Evolutionary conservation across 1,140 invertebrate genomes (phyloP).

Genomic region (Brachionus calyciflorus): DNA sequence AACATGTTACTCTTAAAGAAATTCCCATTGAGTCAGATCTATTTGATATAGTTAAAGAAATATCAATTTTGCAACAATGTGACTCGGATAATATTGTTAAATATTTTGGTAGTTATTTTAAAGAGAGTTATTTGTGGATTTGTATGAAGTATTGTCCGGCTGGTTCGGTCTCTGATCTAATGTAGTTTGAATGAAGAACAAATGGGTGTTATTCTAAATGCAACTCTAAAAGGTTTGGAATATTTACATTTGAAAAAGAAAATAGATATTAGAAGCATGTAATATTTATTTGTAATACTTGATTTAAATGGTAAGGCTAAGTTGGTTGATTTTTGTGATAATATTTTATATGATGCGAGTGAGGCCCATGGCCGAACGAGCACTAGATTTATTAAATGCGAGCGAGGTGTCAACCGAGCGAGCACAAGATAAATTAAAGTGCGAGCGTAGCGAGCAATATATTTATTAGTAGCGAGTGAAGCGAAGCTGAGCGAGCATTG

Average conservation of each 20-base stretch:
- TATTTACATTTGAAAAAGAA: constrained; percentile 92
- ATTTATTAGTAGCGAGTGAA: too few species aligned
- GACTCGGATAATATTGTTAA: constrained; percentile 97
- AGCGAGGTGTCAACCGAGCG: too few species aligned
- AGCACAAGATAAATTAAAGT: too few species aligned
- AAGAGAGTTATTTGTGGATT: constrained; percentile 98
- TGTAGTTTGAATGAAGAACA: constrained; percentile 94
- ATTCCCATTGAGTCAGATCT: constrained; percentile 97
- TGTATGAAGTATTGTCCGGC: constrained; percentile 99
- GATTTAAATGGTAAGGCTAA: constrained; percentile 97
- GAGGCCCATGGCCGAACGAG: too few species aligned
- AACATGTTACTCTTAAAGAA: constrained; percentile 96
- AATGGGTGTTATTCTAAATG: constrained; percentile 89
- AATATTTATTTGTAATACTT: constrained; percentile 96
- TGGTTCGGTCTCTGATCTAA: constrained; percentile 97
- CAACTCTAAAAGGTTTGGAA: constrained; percentile 91
- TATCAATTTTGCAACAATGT: constrained; percentile 99
- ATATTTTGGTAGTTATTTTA: constrained; percentile 99
- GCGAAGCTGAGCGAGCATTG: too few species aligned
- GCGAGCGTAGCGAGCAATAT: too few species aligned
- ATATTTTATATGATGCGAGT: too few species aligned
- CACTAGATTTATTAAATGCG: too few species aligned
- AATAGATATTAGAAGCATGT: constrained; percentile 96
- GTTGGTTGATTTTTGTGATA: constrained; percentile 66
- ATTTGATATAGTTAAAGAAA: constrained; percentile 99